Percentiles rank a stretch among this genome's conserved stretches.
phyloP scores from a whole-genome alignment of 2,888 invertebrate species.

The Erynnis tages region DNA sequence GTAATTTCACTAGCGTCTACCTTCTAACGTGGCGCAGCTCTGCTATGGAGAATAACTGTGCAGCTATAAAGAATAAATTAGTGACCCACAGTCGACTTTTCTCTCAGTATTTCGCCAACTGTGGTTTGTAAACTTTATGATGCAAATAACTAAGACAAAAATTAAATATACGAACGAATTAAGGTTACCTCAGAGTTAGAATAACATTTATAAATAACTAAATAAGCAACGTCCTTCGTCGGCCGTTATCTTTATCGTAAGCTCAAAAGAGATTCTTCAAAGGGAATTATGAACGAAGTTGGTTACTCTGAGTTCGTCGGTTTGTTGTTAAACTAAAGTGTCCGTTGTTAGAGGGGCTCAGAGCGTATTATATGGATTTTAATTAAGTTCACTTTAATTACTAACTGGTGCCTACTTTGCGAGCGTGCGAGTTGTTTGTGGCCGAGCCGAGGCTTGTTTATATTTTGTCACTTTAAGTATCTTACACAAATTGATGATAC shows the following conservation, averaged over 20 bases:
- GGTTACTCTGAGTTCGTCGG: conserved; percentile 58
- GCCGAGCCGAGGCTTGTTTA: too few relatives aligned
- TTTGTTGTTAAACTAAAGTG: conserved; percentile 55
- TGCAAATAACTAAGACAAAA: too few relatives aligned
- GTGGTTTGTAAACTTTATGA: too few relatives aligned
- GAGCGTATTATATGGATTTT: conserved; percentile 51
- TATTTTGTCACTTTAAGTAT: too few relatives aligned
- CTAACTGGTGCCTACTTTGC: conserved; percentile 36
- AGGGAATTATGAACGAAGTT: conserved; percentile 67
- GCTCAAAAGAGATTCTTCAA: conserved; percentile 52
- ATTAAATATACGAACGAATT: too few relatives aligned
- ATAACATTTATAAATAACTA: neutral
- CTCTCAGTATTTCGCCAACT: too few relatives aligned
- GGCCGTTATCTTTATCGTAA: conserved; percentile 39
- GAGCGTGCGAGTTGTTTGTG: conserved; percentile 30
- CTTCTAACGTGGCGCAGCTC: too few relatives aligned
- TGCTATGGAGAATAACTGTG: too few relatives aligned
- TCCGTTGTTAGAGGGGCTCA: conserved; percentile 46
- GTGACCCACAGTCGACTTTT: too few relatives aligned
- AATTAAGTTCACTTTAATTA: conserved; percentile 62
- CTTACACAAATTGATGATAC: too few relatives aligned
- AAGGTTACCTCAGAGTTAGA: neutral
- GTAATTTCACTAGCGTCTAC: too few relatives aligned
- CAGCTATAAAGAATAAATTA: too few relatives aligned
- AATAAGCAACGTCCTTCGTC: conserved; percentile 6